phyloP scores from a whole-genome alignment of 53 echinoderm and acorn worm genomes.

The Glandiceps talaboti region DNA sequence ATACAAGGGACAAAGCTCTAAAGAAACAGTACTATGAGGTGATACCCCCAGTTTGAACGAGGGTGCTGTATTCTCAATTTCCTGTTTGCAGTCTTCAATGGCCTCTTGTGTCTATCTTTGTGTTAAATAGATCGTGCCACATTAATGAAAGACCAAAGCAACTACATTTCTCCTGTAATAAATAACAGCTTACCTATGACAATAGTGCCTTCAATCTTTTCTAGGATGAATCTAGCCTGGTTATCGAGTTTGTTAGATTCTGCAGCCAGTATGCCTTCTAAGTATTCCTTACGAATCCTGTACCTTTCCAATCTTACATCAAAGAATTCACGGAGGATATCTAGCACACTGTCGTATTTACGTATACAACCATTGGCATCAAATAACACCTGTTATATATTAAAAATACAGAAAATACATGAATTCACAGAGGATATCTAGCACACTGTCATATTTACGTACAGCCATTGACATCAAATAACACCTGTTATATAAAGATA shows the following conservation, averaged over 20 bases:
- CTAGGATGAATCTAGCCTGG: slow-evolving; percentile 97
- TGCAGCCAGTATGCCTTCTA: slow-evolving; percentile 66
- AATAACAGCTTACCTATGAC: slow-evolving; percentile 72
- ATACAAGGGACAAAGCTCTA: no score
- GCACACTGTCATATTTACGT: slow-evolving; percentile 62
- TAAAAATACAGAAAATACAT: background rate
- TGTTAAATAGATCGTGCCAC: no score
- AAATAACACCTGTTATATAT: slow-evolving; percentile 76
- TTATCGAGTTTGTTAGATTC: slow-evolving; percentile 75
- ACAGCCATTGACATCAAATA: slow-evolving; percentile 73
- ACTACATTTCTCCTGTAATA: no score
- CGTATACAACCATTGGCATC: slow-evolving; percentile 77
- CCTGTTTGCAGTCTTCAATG: no score
- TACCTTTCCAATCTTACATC: slow-evolving; percentile 49
- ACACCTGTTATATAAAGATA: slow-evolving; percentile 33
- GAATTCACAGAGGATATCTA: slow-evolving; percentile 75
- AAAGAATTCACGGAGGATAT: slow-evolving; percentile 75
- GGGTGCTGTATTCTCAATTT: no score
- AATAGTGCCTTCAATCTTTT: slow-evolving; percentile 85
- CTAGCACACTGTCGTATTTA: slow-evolving; percentile 51
- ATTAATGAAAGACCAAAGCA: no score
- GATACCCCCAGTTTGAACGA: no score
- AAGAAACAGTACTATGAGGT: no score
- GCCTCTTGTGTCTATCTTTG: no score
- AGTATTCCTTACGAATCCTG: slow-evolving; percentile 57